Evolutionary conservation across 1,140 invertebrate genomes (phyloP).

Genomic region (Drosophila littoralis): DNA sequence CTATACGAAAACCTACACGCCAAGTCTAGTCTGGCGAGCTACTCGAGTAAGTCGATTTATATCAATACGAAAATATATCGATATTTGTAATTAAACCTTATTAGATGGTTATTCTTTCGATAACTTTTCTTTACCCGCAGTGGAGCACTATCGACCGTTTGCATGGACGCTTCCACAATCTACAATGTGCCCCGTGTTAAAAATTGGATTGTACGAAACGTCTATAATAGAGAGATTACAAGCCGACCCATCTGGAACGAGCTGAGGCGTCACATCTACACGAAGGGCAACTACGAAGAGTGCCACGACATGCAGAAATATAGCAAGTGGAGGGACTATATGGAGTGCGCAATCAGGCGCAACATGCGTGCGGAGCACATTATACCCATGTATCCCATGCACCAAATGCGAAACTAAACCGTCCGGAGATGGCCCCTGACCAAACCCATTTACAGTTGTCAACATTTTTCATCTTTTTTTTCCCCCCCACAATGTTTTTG

Average conservation of each 20-base stretch:
- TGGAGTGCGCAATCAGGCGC: conserved; percentile 26
- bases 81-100: too few relatives aligned
- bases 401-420: conserved; percentile 19
- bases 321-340: background rate
- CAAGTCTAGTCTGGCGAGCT: too few relatives aligned
- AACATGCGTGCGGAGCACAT: conserved; percentile 34
- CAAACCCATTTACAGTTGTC: too few relatives aligned
- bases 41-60: too few relatives aligned
- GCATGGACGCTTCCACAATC: conserved; percentile 23
- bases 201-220: conserved; percentile 22
- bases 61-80: too few relatives aligned
- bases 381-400: conserved; percentile 40
- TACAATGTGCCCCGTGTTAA: conserved; percentile 16
- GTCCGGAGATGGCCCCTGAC: background rate
- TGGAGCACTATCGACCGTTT: conserved; percentile 16
- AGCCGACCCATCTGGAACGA: conserved; percentile 3
- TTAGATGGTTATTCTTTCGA: too few relatives aligned
- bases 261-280: conserved; percentile 12
- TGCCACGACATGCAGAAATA: conserved; percentile 7
- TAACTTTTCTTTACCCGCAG: background rate
- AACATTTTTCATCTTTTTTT: too few relatives aligned
- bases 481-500: too few relatives aligned
- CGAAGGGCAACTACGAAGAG: conserved; percentile 24
- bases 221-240: background rate
- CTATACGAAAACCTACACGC: too few relatives aligned